Conservation (phyloP, 2,113 vertebrate species). For the Xiphophorus couchianus region DNA sequence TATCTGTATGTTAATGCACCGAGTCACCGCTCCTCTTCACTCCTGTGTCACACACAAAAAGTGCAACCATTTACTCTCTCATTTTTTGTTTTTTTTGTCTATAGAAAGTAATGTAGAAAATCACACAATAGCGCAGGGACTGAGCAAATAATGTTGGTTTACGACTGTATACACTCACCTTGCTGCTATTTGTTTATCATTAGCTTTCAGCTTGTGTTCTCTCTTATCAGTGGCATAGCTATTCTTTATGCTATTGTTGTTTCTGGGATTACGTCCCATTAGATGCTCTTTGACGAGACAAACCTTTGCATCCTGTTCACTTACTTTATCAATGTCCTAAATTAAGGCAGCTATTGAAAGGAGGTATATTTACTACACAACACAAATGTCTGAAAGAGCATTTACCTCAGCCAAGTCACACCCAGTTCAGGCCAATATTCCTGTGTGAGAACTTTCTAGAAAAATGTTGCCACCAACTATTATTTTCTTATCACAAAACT, state of each 20-base stretch:
- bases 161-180: constrained; percentile 50
- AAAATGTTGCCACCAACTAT: too few species aligned
- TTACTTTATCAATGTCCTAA: background rate
- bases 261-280: constrained; percentile 56
- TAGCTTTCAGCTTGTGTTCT: constrained; percentile 62
- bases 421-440: too few species aligned
- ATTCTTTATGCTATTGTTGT: constrained; percentile 65
- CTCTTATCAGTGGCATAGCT: constrained; percentile 60
- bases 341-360: background rate
- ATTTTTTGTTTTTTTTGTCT: constrained; percentile 82
- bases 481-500: too few species aligned
- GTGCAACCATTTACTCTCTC: constrained; percentile 89
- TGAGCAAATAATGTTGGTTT: constrained; percentile 86
- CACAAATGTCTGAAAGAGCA: background rate
- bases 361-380: background rate
- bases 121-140: constrained; percentile 59
- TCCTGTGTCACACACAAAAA: constrained; percentile 70
- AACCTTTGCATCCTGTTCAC: constrained; percentile 21
- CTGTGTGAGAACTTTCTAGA: too few species aligned
- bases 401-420: background rate
- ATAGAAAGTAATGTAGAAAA: constrained; percentile 77
- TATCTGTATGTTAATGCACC: constrained; percentile 97
- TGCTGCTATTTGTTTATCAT: constrained; percentile 52
- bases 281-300: constrained; percentile 45
- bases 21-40: constrained; percentile 78